phyloP scores from a whole-genome alignment of 2,797 vertebrate species.

The Gouania willdenowi region DNA sequence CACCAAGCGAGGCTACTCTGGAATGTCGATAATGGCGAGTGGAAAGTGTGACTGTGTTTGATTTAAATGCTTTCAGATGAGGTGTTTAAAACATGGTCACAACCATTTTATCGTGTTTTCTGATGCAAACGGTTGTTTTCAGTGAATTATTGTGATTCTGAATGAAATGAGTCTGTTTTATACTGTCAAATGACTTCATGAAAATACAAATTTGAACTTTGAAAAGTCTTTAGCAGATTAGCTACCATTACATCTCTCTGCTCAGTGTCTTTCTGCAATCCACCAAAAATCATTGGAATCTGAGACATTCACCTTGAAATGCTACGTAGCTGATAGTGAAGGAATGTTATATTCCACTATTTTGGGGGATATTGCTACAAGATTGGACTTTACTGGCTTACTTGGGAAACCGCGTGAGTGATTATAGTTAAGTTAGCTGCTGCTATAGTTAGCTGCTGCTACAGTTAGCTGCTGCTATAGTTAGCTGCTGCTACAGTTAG shows the following conservation, averaged over 20 bases:
- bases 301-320: no score
- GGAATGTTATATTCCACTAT: no score
- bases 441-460: no score
- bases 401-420: no score
- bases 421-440: no score
- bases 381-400: no score
- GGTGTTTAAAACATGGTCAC: slow-evolving; percentile 60
- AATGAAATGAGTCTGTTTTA: slow-evolving; percentile 11
- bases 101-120: slow-evolving; percentile 64
- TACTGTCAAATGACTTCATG: slow-evolving; percentile 29
- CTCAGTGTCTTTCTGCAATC: slow-evolving; percentile 32
- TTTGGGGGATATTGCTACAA: no score
- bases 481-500: no score
- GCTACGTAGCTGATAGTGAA: no score
- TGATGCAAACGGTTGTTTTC: slow-evolving; percentile 38
- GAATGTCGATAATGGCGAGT: slow-evolving; percentile 72
- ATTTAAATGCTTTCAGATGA: slow-evolving; percentile 80
- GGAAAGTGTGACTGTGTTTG: slow-evolving; percentile 79
- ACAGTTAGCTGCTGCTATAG: no score
- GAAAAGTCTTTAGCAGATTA: slow-evolving; percentile 21
- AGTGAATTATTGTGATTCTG: slow-evolving; percentile 30
- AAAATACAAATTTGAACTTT: slow-evolving; percentile 43
- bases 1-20: slow-evolving; percentile 64
- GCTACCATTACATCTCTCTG: no score
- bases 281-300: no score